Conservation (phyloP, 1,140 invertebrate species). For the Neuroterus valhalla region DNA sequence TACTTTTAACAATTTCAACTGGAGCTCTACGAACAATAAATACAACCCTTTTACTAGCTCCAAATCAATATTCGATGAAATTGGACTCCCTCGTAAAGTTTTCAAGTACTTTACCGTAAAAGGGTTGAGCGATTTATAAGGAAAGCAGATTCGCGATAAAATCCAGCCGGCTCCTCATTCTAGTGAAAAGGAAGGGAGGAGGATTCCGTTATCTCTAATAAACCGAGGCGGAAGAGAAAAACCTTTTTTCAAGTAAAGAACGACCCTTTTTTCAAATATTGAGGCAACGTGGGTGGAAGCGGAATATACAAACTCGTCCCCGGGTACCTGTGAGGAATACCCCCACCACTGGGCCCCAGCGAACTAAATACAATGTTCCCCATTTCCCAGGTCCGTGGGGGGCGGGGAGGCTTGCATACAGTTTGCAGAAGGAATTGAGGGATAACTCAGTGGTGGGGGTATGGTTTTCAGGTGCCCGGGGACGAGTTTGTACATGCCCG, state of each 20-base stretch:
- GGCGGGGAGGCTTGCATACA: too few species aligned
- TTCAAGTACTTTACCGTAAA: not conserved
- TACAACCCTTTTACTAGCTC: not conserved
- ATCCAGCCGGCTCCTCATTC: not conserved
- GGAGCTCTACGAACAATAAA: too few species aligned
- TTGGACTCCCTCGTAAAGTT: not conserved
- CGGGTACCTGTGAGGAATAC: too few species aligned
- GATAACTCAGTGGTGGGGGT: too few species aligned
- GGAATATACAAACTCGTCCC: too few species aligned
- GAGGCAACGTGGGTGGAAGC: slow-evolving; percentile 30
- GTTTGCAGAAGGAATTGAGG: too few species aligned
- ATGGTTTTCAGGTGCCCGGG: too few species aligned
- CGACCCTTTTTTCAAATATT: not conserved
- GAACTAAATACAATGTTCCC: too few species aligned
- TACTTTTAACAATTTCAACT: too few species aligned
- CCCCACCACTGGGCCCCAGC: too few species aligned
- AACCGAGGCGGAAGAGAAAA: slow-evolving; percentile 33
- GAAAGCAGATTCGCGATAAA: not conserved
- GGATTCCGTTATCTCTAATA: slow-evolving; percentile 49
- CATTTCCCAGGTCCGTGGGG: too few species aligned
- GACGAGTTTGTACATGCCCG: too few species aligned
- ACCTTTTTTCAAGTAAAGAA: slow-evolving; percentile 14
- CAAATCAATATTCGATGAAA: not conserved
- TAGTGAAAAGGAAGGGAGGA: not conserved
- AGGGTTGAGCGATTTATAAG: slow-evolving; percentile 7